Base-by-base conservation (phyloP, 2,113 vertebrate genomes). In the Mesitornis unicolor region DNA sequence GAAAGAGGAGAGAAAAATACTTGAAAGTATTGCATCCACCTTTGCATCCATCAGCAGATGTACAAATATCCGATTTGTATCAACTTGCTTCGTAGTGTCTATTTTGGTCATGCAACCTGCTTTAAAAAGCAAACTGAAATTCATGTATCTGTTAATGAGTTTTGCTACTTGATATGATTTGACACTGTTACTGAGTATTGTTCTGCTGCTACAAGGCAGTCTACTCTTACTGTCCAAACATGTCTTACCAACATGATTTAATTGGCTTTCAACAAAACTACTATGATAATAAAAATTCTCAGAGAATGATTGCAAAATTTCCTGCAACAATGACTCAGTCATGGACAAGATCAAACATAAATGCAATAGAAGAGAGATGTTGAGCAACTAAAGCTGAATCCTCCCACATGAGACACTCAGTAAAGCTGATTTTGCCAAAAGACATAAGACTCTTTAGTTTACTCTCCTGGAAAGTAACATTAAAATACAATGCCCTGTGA, bases 271-370 rank as follows among this genome's bases (percentile, higher is more conserved):
- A 83, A 63, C 69, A 83, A 81, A 96, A 94, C 87, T 69, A 31
- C 38, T 93, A 48, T 74, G 86, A 96, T 76, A 85, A 90, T 93
- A 95, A 95, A 90, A 91, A 93, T 91, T 95, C 71, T 89, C 86
- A 94, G 60, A 90, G 88, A 82, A 56, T 1, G 38, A 87, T 92
- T 95, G 74, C 81, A 91, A 75, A 87, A 91, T 74, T 83, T 60
- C 43, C 89, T 19, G 3, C 89, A 91, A 73, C 91, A 54, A 11
- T 95, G 86, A 97, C 77, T 98, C 87, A 97, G 3, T 64, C 24
- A 35, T n/a, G 88, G 83, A 90, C 92, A 97, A 97, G 85, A 94
- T 98, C 83, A 96, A 97, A 90, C 95, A 95, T 60, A 95, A 65
- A 83, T 48, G 64, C 65, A 90, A 45, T n/a, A 93, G 61, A 54